These are phyloP conservation scores for Tachina fera DNA, from an alignment of 2,888 invertebrate species.

Conservation along the genomic window DNA sequence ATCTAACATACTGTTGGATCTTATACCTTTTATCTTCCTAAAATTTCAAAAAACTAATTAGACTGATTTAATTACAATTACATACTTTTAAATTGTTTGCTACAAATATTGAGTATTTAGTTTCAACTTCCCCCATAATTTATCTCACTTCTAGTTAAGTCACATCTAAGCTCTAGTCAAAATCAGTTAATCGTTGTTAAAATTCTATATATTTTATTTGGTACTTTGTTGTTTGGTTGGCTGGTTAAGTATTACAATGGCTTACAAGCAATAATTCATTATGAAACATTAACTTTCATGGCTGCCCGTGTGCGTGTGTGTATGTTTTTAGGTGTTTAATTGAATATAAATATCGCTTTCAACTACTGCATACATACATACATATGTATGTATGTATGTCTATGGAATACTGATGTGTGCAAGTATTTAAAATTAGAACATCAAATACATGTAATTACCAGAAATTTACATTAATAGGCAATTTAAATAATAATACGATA, in stretches of 20 bases:
- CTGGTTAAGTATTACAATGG: slow-evolving; percentile 34
- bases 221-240: slow-evolving; percentile 12
- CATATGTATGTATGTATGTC: no score
- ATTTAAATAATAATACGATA: slow-evolving; percentile 43
- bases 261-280: slow-evolving; percentile 51
- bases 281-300: not conserved
- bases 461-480: slow-evolving; percentile 57
- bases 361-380: not conserved
- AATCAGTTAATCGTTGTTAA: slow-evolving; percentile 61
- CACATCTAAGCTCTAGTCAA: slow-evolving; percentile 56
- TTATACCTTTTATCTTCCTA: not conserved
- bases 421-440: slow-evolving; percentile 31
- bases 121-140: not conserved
- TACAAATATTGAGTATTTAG: not conserved
- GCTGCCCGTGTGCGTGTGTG: not conserved
- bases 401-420: not conserved
- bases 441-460: slow-evolving; percentile 53
- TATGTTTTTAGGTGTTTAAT: not conserved
- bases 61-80: not conserved
- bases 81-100: not conserved
- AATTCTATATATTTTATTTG: slow-evolving; percentile 51
- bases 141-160: slow-evolving; percentile 17
- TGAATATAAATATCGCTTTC: not conserved
- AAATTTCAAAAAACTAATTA: not conserved
- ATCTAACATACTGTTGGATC: no score